Evolutionary conservation across 2,113 vertebrate species (phyloP).

Genomic region (Prochilodus magdalenae): DNA sequence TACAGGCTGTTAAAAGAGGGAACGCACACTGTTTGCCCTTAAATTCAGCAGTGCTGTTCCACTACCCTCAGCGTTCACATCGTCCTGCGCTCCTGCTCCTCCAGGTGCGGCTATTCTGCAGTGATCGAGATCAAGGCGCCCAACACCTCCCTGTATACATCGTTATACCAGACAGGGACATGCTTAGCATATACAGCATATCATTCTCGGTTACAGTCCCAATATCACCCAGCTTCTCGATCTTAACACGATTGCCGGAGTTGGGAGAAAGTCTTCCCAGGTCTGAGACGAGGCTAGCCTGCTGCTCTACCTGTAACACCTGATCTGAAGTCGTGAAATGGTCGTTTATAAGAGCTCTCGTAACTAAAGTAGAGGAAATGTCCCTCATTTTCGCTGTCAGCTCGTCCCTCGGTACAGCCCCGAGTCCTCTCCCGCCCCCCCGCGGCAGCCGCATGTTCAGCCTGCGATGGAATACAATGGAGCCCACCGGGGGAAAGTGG

Average conservation of each 20-base stretch:
- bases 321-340: not conserved
- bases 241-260: not conserved
- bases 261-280: not conserved
- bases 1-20: not conserved
- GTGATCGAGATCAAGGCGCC: not conserved
- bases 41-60: not conserved
- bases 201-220: too few species aligned
- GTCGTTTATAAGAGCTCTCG: slow-evolving; percentile 21
- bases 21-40: not conserved
- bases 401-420: not conserved
- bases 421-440: slow-evolving; percentile 54
- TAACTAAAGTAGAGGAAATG: slow-evolving; percentile 11
- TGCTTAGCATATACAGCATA: not conserved
- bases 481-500: not conserved
- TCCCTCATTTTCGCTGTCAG: not conserved
- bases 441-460: slow-evolving; percentile 48
- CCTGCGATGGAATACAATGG: not conserved
- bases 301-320: not conserved
- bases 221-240: not conserved
- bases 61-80: not conserved
- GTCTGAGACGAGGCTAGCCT: not conserved
- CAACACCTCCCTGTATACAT: not conserved
- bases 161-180: not conserved
- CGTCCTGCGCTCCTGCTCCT: too few species aligned
- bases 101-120: not conserved